Evolutionary conservation across 2,113 vertebrate genomes (phyloP).

Genomic region (Australoheros scitulus): DNA sequence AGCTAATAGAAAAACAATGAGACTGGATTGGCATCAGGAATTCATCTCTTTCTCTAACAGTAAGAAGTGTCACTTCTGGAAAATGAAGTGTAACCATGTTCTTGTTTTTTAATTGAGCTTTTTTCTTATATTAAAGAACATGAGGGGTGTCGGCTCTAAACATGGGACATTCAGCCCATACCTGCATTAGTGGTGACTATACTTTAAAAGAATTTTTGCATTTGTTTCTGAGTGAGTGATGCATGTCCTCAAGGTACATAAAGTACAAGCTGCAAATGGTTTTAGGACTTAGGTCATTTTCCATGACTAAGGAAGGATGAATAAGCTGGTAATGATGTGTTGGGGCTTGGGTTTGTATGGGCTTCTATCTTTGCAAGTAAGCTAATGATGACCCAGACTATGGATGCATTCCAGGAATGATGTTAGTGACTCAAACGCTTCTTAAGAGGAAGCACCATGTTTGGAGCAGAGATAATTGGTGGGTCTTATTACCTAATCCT

Average conservation of each 20-base stretch:
- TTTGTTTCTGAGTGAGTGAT: background rate
- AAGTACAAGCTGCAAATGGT: constrained; percentile 15
- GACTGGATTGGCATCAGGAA: too few species aligned
- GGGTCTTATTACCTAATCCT: constrained; percentile 59
- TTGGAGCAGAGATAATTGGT: constrained; percentile 53
- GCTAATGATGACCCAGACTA: constrained; percentile 38
- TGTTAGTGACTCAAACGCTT: constrained; percentile 54
- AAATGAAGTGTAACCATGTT: background rate
- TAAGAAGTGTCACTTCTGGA: background rate
- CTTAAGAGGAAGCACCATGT: constrained; percentile 18
- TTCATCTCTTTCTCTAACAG: too few species aligned
- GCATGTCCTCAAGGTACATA: constrained; percentile 34
- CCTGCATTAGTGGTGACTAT: background rate
- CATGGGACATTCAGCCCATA: background rate
- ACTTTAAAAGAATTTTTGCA: background rate
- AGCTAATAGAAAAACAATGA: too few species aligned
- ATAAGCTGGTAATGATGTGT: constrained; percentile 53
- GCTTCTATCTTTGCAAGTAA: constrained; percentile 14
- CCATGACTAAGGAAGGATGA: constrained; percentile 56
- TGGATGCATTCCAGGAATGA: constrained; percentile 41
- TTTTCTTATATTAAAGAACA: background rate
- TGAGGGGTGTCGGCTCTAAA: background rate
- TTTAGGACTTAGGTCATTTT: constrained; percentile 45
- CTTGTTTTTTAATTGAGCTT: background rate
- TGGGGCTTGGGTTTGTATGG: constrained; percentile 29